Conservation (phyloP, 2,888 invertebrate species). For the Dryomyza anilis region DNA sequence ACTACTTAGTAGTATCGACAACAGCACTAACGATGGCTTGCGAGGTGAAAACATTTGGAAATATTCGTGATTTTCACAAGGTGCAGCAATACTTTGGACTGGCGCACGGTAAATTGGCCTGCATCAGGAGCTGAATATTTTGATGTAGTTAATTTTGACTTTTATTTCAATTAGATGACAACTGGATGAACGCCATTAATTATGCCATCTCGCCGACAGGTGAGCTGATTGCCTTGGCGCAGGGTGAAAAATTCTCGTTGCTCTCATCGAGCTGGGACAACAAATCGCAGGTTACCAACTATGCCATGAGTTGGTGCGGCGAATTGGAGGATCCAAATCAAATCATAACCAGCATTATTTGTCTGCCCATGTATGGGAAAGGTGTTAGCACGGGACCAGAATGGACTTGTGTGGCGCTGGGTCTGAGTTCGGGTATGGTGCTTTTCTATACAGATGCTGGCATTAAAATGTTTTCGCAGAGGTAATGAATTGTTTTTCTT, state of each 20-base stretch:
- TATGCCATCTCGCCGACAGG: constrained; percentile 75
- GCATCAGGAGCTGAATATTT: constrained; percentile 11
- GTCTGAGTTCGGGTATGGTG: constrained; percentile 83
- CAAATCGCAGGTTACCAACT: constrained; percentile 60
- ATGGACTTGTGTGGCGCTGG: constrained; percentile 91
- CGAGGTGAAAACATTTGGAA: constrained; percentile 69
- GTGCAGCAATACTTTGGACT: constrained; percentile 67
- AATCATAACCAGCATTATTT: constrained; percentile 62
- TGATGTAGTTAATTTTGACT: not conserved
- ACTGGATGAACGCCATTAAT: constrained; percentile 73
- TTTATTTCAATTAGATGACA: constrained; percentile 57
- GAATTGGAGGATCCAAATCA: constrained; percentile 64
- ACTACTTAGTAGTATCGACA: too few species aligned
- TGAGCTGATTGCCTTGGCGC: constrained; percentile 72
- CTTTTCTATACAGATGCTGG: constrained; percentile 90
- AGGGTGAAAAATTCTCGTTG: constrained; percentile 70
- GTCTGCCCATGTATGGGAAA: constrained; percentile 62
- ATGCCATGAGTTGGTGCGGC: constrained; percentile 66
- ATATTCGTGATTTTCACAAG: constrained; percentile 67
- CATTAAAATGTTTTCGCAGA: constrained; percentile 78
- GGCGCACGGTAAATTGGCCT: constrained; percentile 63
- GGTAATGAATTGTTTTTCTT: constrained; percentile 50
- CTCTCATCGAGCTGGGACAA: constrained; percentile 70
- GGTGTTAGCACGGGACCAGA: constrained; percentile 71
- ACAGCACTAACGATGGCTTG: constrained; percentile 63